A percentile compares a stretch with the other conserved stretches of the same genome.
Conservation (phyloP, 2,797 vertebrate species). For the Erpetoichthys calabaricus region DNA sequence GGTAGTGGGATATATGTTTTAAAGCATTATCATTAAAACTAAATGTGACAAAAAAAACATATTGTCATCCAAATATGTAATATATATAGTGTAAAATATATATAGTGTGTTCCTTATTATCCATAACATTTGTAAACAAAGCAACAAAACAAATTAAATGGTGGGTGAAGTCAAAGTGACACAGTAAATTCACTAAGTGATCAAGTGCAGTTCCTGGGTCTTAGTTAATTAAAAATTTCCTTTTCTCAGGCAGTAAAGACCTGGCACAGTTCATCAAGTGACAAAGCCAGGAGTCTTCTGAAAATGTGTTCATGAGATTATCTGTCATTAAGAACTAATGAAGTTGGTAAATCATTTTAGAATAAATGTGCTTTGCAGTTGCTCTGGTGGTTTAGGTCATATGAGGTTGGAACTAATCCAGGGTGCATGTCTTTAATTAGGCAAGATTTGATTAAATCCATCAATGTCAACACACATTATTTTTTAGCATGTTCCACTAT, state of each 20-base stretch:
- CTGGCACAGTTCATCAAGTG: conserved; percentile 3
- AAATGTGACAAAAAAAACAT: too few relatives aligned
- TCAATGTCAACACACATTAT: conserved; percentile 6
- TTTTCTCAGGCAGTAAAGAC: not conserved
- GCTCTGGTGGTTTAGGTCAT: conserved; percentile 3
- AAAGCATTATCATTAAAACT: too few relatives aligned
- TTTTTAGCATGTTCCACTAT: not conserved
- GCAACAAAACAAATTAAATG: too few relatives aligned
- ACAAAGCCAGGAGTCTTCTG: conserved; percentile 5
- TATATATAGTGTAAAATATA: too few relatives aligned
- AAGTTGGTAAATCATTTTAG: conserved; percentile 8
- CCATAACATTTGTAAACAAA: too few relatives aligned
- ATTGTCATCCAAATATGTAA: too few relatives aligned
- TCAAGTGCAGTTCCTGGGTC: too few relatives aligned
- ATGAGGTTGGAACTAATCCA: not conserved
- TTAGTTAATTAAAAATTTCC: not conserved
- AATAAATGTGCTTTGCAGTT: conserved; percentile 4
- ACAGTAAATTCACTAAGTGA: too few relatives aligned
- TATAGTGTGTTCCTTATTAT: too few relatives aligned
- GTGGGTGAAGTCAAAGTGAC: too few relatives aligned
- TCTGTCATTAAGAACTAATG: conserved; percentile 6
- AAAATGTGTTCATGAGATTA: conserved; percentile 9
- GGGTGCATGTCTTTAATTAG: conserved; percentile 7
- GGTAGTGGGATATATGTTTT: too few relatives aligned
- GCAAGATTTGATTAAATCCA: conserved; percentile 9